phyloP scores from a whole-genome alignment of 1,140 invertebrate species.

The Hycleus cichorii region DNA sequence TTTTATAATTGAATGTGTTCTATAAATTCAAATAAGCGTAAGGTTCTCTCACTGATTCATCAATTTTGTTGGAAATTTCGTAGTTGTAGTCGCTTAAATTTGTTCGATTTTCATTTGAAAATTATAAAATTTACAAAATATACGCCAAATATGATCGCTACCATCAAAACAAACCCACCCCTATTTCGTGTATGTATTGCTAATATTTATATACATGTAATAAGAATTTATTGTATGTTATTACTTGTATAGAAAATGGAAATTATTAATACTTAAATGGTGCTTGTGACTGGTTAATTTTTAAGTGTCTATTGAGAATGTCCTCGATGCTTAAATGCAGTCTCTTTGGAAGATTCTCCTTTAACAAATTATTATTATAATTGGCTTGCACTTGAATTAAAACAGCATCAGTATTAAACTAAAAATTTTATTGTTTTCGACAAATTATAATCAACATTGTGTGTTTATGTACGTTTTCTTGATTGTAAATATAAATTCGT shows the following conservation, averaged over 20 bases:
- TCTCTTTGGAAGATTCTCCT: neutral
- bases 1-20: conserved; percentile 21
- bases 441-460: conserved; percentile 20
- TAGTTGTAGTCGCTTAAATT: neutral
- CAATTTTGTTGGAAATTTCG: too few relatives aligned
- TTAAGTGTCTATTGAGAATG: conserved; percentile 17
- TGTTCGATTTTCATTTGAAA: neutral
- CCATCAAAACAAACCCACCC: neutral
- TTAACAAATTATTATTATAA: neutral
- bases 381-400: conserved; percentile 23
- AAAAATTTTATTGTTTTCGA: neutral
- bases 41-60: neutral
- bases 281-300: conserved; percentile 26
- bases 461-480: conserved; percentile 13
- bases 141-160: conserved; percentile 21
- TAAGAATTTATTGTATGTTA: conserved; percentile 22
- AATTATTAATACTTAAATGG: conserved; percentile 16
- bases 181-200: conserved; percentile 12
- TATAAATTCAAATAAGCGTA: neutral
- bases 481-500: conserved; percentile 22
- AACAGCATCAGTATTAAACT: conserved; percentile 28
- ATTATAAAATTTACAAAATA: conserved; percentile 3
- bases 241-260: neutral
- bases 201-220: conserved; percentile 23
- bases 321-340: conserved; percentile 13